Conservation (phyloP, 2,888 invertebrate species). For the Lasioglossum vierecki region DNA sequence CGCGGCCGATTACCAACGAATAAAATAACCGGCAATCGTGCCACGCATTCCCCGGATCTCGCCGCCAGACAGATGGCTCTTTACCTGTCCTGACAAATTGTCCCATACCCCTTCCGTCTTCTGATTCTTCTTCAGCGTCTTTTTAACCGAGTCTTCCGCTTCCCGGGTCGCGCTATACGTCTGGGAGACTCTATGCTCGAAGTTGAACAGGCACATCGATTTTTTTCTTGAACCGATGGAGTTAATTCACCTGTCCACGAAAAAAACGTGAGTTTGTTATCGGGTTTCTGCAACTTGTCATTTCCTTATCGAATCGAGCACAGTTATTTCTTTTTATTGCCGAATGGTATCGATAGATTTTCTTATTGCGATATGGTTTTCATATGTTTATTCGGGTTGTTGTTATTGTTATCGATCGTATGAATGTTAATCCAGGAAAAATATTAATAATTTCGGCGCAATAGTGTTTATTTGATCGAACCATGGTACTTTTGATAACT, state of each 20-base stretch:
- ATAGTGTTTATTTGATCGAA: too few relatives aligned
- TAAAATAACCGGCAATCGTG: constrained; percentile 70
- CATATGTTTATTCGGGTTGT: background rate
- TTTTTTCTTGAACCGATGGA: background rate
- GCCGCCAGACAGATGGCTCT: constrained; percentile 66
- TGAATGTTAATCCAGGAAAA: too few relatives aligned
- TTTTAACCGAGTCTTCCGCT: background rate
- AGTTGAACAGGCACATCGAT: background rate
- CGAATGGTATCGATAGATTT: background rate
- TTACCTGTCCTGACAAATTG: constrained; percentile 70
- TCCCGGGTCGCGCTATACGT: background rate
- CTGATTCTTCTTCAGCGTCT: constrained; percentile 3
- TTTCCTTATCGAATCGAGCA: background rate
- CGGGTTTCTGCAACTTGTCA: background rate
- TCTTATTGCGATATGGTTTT: background rate
- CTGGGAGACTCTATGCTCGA: background rate
- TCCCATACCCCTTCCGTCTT: constrained; percentile 17
- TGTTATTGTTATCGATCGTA: too few relatives aligned
- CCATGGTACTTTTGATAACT: too few relatives aligned
- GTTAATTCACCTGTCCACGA: background rate
- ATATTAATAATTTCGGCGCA: too few relatives aligned
- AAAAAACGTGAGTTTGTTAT: background rate
- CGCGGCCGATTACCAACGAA: constrained; percentile 70
- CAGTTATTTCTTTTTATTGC: background rate
- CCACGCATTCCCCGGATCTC: constrained; percentile 65